Conservation (phyloP, 2,888 invertebrate species). For the Ptychoptera contaminata region DNA sequence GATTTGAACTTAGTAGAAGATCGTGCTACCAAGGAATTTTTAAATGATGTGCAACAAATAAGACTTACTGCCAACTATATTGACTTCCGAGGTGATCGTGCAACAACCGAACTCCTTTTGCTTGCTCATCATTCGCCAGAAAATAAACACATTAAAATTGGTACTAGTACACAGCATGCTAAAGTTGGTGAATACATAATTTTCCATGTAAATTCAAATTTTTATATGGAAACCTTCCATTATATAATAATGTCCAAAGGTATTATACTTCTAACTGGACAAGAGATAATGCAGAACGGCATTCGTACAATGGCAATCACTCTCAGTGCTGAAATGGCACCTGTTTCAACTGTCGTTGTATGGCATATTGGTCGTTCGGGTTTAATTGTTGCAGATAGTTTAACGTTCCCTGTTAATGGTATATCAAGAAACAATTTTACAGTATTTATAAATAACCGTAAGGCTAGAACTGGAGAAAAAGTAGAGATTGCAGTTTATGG, state of each 20-base stretch:
- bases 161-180: slow-evolving; percentile 68
- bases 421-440: slow-evolving; percentile 85
- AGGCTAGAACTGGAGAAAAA: slow-evolving; percentile 82
- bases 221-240: slow-evolving; percentile 74
- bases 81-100: slow-evolving; percentile 50
- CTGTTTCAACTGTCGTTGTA: slow-evolving; percentile 76
- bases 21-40: slow-evolving; percentile 40
- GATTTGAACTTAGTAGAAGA: slow-evolving; percentile 40
- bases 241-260: slow-evolving; percentile 89
- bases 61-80: slow-evolving; percentile 49
- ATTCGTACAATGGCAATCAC: slow-evolving; percentile 70
- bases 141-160: slow-evolving; percentile 69
- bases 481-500: slow-evolving; percentile 89
- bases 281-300: slow-evolving; percentile 63
- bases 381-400: slow-evolving; percentile 76
- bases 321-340: slow-evolving; percentile 80
- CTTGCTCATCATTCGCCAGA: slow-evolving; percentile 67
- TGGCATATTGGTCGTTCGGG: slow-evolving; percentile 74
- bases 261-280: slow-evolving; percentile 68
- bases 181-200: slow-evolving; percentile 89
- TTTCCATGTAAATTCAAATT: slow-evolving; percentile 85
- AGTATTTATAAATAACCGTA: slow-evolving; percentile 77
- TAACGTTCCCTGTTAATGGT: slow-evolving; percentile 94
- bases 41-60: slow-evolving; percentile 50
- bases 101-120: slow-evolving; percentile 51